A percentile compares a stretch with the other conserved stretches of the same genome.
These are phyloP conservation scores for Phainopepla nitens DNA, from an alignment of 2,113 vertebrate genomes.

Conservation along the genomic window DNA sequence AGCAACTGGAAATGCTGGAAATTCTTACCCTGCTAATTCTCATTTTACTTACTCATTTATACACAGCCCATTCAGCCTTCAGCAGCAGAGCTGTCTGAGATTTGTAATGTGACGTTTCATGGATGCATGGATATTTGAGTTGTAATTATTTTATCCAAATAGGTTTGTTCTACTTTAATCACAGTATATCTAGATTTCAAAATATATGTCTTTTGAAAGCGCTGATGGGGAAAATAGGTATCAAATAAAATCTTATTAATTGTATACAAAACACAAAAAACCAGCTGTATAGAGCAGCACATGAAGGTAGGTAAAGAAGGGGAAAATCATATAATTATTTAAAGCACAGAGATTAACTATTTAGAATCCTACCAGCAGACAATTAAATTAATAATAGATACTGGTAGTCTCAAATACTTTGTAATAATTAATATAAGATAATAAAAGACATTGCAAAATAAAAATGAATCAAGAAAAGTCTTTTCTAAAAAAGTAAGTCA, in stretches of 20 bases:
- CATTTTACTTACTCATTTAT: not conserved
- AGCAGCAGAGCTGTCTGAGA: not conserved
- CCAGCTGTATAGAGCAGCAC: not conserved
- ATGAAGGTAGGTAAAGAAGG: not conserved
- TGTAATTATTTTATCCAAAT: not conserved
- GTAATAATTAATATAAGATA: not conserved
- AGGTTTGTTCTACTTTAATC: not conserved
- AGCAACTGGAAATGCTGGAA: not conserved
- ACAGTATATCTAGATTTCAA: not conserved
- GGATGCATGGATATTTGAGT: not conserved
- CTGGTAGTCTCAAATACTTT: not conserved
- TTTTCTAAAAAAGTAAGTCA: not conserved
- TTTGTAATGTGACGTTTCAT: not conserved
- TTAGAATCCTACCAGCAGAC: not conserved
- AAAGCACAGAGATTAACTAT: not conserved
- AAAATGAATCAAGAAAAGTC: not conserved
- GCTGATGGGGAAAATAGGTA: not conserved
- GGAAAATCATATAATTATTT: not conserved
- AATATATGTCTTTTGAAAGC: not conserved
- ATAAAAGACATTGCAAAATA: not conserved
- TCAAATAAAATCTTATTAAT: not conserved
- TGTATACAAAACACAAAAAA: not conserved
- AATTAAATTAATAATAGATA: not conserved
- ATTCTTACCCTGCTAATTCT: not conserved
- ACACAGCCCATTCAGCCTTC: not conserved